Conservation (phyloP, 2,113 vertebrate genomes). For the Entelurus aequoreus region DNA sequence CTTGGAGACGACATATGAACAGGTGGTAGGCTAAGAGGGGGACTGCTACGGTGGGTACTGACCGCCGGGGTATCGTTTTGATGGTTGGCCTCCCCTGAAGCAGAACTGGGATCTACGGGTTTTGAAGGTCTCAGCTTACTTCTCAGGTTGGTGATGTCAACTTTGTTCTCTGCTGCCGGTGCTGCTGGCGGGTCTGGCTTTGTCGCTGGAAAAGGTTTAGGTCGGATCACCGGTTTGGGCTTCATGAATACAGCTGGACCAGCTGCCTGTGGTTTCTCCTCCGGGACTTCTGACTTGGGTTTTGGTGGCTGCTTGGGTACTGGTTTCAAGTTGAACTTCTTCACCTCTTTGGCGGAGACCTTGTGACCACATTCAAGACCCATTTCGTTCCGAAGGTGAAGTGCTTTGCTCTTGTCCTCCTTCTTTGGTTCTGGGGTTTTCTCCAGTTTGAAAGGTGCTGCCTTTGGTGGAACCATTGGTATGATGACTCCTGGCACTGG, state of each 20-base stretch:
- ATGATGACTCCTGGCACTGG: slow-evolving; percentile 77
- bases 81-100: slow-evolving; percentile 34
- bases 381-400: slow-evolving; percentile 90
- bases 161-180: slow-evolving; percentile 73
- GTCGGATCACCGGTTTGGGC: slow-evolving; percentile 83
- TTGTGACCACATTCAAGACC: slow-evolving; percentile 95
- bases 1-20: slow-evolving; percentile 41
- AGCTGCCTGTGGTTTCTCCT: slow-evolving; percentile 79
- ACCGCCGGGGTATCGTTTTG: slow-evolving; percentile 24
- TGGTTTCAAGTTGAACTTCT: slow-evolving; percentile 91
- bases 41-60: slow-evolving; percentile 18
- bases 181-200: slow-evolving; percentile 78
- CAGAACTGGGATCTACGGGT: slow-evolving; percentile 66
- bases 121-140: slow-evolving; percentile 91
- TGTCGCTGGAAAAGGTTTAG: slow-evolving; percentile 79
- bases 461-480: slow-evolving; percentile 79
- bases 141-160: slow-evolving; percentile 89
- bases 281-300: slow-evolving; percentile 74
- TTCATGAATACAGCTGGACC: slow-evolving; percentile 79
- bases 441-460: slow-evolving; percentile 68
- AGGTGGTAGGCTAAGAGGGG: slow-evolving; percentile 25
- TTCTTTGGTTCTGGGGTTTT: slow-evolving; percentile 79
- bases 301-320: slow-evolving; percentile 84
- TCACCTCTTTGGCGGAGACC: slow-evolving; percentile 88
- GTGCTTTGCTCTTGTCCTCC: slow-evolving; percentile 88